Conservation (phyloP, 2,888 invertebrate genomes). For the Bellardia pandia region DNA sequence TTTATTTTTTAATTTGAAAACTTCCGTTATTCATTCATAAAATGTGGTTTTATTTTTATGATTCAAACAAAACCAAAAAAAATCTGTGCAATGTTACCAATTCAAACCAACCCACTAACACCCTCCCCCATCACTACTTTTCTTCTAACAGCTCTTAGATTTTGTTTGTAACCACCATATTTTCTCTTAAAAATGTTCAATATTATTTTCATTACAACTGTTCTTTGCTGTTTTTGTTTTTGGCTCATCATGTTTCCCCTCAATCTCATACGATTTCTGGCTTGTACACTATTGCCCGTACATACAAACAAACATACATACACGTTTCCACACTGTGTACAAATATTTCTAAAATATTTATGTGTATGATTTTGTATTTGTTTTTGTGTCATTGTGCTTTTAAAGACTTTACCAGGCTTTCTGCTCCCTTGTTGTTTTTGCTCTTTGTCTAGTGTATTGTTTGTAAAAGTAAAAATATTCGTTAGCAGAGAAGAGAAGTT, state of each 20-base stretch:
- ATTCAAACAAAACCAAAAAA: neutral
- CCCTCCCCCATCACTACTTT: neutral
- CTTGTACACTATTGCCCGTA: conserved; percentile 75
- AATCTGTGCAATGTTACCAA: neutral
- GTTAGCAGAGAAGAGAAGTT: neutral
- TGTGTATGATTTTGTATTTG: neutral
- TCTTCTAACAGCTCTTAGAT: neutral
- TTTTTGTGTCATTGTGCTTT: conserved; percentile 25
- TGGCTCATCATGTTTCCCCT: conserved; percentile 78
- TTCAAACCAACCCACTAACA: neutral
- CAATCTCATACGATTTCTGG: conserved; percentile 82
- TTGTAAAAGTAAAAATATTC: conserved; percentile 8
- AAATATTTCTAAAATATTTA: conserved; percentile 9
- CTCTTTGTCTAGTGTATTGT: conserved; percentile 4
- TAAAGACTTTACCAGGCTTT: conserved; percentile 26
- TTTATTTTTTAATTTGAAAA: neutral
- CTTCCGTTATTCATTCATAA: conserved; percentile 46
- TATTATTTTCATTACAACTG: conserved; percentile 72
- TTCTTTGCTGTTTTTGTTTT: conserved; percentile 68
- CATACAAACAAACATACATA: neutral
- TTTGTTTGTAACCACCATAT: neutral
- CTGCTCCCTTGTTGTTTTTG: neutral
- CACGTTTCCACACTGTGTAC: neutral
- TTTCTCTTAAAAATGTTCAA: conserved; percentile 32
- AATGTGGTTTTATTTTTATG: neutral